Percentiles rank a stretch among this genome's conserved stretches.
These are phyloP conservation scores for Centroberyx gerrardi DNA, from an alignment of 2,797 vertebrate species.

Conservation along the genomic window DNA sequence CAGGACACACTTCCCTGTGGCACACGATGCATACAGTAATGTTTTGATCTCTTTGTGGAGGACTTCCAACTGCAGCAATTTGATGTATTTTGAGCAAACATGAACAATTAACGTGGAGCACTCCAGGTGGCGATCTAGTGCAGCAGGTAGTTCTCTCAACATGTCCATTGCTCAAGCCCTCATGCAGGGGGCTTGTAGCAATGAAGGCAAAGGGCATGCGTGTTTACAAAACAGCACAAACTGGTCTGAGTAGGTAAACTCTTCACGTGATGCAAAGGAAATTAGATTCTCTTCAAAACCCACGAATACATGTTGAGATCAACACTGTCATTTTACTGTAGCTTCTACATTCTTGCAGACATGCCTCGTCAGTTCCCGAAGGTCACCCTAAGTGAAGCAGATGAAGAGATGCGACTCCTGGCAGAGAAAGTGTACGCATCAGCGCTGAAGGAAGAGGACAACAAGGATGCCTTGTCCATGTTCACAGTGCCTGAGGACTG, in stretches of 20 bases:
- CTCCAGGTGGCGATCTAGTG: constrained; percentile 33
- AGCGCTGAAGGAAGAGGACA: constrained; percentile 93
- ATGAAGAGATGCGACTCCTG: constrained; percentile 90
- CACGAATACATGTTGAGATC: not conserved
- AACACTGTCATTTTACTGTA: constrained; percentile 9
- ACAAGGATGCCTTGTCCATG: constrained; percentile 90
- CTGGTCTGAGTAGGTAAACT: constrained; percentile 8
- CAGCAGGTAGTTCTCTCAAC: constrained; percentile 1
- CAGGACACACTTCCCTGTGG: no score
- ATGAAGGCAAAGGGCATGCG: not conserved
- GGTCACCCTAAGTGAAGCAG: constrained; percentile 90
- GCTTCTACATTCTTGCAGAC: constrained; percentile 74
- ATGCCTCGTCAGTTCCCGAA: constrained; percentile 96
- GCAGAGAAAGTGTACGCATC: constrained; percentile 94
- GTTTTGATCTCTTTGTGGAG: no score
- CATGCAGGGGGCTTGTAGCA: not conserved
- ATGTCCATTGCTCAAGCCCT: not conserved
- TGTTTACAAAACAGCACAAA: constrained; percentile 64
- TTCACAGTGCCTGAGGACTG: constrained; percentile 95
- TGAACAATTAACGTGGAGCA: not conserved
- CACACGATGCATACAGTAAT: no score
- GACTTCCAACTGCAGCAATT: not conserved
- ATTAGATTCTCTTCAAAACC: constrained; percentile 9
- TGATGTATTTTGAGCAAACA: not conserved
- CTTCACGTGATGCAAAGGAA: not conserved